Percentiles rank a stretch among this genome's conserved stretches.
Evolutionary conservation across 1,140 invertebrate species (phyloP).

Genomic region (Nasonia vitripennis): DNA sequence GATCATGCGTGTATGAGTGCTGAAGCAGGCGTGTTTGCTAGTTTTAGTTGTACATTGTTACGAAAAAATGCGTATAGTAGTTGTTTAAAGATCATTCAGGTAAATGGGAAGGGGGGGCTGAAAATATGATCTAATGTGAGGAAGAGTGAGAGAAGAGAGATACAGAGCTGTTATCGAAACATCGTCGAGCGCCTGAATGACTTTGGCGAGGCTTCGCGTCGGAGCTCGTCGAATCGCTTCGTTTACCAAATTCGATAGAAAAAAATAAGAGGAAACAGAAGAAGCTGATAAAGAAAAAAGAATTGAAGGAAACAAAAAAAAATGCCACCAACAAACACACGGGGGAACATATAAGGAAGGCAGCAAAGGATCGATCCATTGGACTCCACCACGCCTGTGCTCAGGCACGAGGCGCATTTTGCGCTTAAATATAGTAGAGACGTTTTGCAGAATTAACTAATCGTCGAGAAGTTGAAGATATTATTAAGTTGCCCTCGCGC

Average conservation of each 20-base stretch:
- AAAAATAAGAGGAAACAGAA: conserved; percentile 32
- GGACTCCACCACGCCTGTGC: conserved; percentile 54
- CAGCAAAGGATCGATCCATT: conserved; percentile 44
- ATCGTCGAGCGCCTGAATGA: conserved; percentile 49
- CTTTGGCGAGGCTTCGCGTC: conserved; percentile 42
- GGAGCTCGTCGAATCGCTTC: conserved; percentile 48
- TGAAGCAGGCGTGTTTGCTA: conserved; percentile 55
- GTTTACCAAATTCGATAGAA: conserved; percentile 53
- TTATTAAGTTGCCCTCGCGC: conserved; percentile 39
- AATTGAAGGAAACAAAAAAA: conserved; percentile 15
- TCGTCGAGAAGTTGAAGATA: conserved; percentile 26
- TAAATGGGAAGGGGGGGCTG: conserved; percentile 14
- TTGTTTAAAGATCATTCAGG: conserved; percentile 55
- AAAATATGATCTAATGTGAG: conserved; percentile 46
- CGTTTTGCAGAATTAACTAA: conserved; percentile 19
- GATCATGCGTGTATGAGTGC: conserved; percentile 53
- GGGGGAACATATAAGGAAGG: conserved; percentile 38
- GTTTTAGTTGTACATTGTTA: conserved; percentile 62
- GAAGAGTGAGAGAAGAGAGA: conserved; percentile 43
- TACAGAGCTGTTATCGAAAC: conserved; percentile 28
- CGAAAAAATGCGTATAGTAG: conserved; percentile 55
- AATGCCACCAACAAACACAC: conserved; percentile 12
- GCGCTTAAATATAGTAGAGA: conserved; percentile 2
- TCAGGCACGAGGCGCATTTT: conserved; percentile 58
- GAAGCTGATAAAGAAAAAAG: neutral